Base-by-base conservation (phyloP, 2,888 invertebrate species). In the Parascotia fuliginaria region DNA sequence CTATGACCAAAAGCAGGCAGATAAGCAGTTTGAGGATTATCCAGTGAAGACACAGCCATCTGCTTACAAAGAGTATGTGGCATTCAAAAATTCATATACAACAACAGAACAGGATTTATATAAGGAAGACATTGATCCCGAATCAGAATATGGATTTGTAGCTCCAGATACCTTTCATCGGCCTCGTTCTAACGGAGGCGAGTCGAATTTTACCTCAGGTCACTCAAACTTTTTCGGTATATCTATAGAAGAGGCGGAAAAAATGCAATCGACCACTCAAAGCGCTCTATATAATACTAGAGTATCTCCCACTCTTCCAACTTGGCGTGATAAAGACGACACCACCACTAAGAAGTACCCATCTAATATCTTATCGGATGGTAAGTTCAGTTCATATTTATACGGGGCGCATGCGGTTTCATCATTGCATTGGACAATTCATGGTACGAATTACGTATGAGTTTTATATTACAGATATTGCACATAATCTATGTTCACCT, bases 241-340 rank as follows among this genome's bases (percentile, higher is more conserved):
- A 52, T 93, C 94, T 42, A 93, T 94, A 37, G 94, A 94, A 70
- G 94, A 94, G 52, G 93, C 94, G 47, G 93, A 91, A 57, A 90
- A 91, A 45, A 89, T 89, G 79, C 82, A 80, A 56, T 82, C 92
- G 9, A 93, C 93, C 0, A 93, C 93, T 6, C 93, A 89, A 67
- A 89, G 87, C 48, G 88, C 92, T 12, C 44, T 87, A 1, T 92
- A 92, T 60, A 89, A 90, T 54, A 92, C 93, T 0, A 85, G 92
- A 63, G 94, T 94, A 0, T 94, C 94, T 7, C 95, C 95, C n/a
- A 95, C 94, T 2, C 83, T 95, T 12, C 95, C 95, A 0, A 85
- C 90, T 0, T 93, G 93, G 71, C 85, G 87, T 22, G 88, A 88
- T 47, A 70, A 78, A 36, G 86, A 86, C 53, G 87, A 87, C 52